Conservation (phyloP, 2,797 vertebrate genomes). For the Urophycis tenuis region DNA sequence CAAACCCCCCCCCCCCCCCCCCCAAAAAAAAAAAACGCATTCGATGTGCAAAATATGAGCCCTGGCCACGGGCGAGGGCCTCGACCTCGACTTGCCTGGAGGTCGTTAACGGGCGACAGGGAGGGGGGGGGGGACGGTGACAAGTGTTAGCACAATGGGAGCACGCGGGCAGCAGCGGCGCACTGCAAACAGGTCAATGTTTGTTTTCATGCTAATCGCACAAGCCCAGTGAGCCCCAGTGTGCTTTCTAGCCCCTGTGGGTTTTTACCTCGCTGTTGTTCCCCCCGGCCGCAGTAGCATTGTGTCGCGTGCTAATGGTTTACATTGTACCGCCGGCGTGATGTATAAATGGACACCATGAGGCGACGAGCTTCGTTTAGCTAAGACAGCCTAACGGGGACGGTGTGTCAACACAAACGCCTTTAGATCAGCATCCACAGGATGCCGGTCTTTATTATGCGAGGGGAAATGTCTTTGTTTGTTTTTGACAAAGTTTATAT, state of each 20-base stretch:
- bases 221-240: not conserved
- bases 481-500: not conserved
- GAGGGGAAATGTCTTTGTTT: not conserved
- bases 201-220: not conserved
- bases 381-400: constrained; percentile 40
- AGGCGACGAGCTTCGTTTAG: constrained; percentile 50
- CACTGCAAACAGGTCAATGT: not conserved
- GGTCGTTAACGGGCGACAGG: not conserved
- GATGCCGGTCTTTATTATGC: not conserved
- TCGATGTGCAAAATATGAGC: not conserved
- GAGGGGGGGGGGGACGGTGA: not conserved
- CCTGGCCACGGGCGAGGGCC: not conserved
- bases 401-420: constrained; percentile 41
- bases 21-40: too few relatives aligned
- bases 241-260: not conserved
- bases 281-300: constrained; percentile 21
- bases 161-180: not conserved
- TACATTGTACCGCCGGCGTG: constrained; percentile 43
- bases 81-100: not conserved
- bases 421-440: constrained; percentile 21
- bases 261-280: constrained; percentile 45
- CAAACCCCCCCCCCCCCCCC: too few relatives aligned
- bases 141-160: not conserved
- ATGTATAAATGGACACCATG: constrained; percentile 52
- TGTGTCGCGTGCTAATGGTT: constrained; percentile 51